A percentile compares a stretch with the other conserved stretches of the same genome.
Conservation (phyloP, 2,888 invertebrate species). For the Thelaira solivaga region DNA sequence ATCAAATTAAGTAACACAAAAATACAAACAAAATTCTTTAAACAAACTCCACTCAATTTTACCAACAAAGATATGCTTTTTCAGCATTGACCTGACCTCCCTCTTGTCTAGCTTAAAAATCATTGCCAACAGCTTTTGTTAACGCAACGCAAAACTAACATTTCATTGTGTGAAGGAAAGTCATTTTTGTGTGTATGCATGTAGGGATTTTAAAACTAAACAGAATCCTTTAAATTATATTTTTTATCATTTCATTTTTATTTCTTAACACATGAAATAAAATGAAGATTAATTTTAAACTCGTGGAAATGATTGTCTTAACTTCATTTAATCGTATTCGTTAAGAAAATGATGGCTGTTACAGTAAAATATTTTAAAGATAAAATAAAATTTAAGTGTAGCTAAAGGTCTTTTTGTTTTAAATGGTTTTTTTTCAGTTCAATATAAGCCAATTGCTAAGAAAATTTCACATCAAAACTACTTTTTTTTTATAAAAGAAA, state of each 20-base stretch:
- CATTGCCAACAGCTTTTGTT: not conserved
- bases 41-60: not conserved
- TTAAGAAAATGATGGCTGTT: too few relatives aligned
- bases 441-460: too few relatives aligned
- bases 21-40: not conserved
- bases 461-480: too few relatives aligned
- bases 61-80: not conserved
- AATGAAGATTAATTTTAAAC: constrained; percentile 73
- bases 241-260: not conserved
- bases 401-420: too few relatives aligned
- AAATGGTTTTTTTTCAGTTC: too few relatives aligned
- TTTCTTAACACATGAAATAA: constrained; percentile 71
- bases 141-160: not conserved
- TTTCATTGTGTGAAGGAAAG: not conserved
- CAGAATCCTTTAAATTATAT: constrained; percentile 19
- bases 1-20: constrained; percentile 48
- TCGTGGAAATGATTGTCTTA: not conserved
- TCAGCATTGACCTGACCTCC: not conserved
- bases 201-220: constrained; percentile 11
- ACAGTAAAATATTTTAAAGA: too few relatives aligned
- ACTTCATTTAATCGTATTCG: too few relatives aligned
- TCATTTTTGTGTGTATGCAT: constrained; percentile 40
- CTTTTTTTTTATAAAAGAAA: too few relatives aligned
- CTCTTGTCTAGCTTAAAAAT: not conserved
- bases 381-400: too few relatives aligned